Conservation (phyloP, 2,113 vertebrate species). For the Muntiacus reevesi region DNA sequence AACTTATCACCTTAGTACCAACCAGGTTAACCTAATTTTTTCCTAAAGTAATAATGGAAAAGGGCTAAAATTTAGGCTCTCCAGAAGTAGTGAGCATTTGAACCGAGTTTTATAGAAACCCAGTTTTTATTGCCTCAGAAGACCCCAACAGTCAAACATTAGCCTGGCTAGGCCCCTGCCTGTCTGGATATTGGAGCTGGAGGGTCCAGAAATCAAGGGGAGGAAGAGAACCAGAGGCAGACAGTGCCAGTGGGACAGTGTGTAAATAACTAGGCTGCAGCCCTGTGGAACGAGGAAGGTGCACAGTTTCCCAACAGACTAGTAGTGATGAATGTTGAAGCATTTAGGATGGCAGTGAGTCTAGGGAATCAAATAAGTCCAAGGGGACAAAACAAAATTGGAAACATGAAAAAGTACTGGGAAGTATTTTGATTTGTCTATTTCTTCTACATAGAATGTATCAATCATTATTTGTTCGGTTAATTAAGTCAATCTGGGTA, state of each 20-base stretch:
- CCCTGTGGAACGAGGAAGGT: neutral
- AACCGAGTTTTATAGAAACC: neutral
- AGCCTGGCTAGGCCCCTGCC: neutral
- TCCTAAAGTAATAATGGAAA: neutral
- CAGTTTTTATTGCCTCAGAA: slow-evolving; percentile 3
- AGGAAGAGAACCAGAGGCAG: neutral
- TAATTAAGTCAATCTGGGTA: neutral
- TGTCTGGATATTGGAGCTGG: neutral
- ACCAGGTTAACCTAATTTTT: slow-evolving; percentile 6
- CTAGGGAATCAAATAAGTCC: neutral
- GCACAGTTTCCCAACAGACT: neutral
- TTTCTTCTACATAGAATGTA: neutral
- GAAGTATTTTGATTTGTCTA: neutral
- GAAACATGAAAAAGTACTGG: neutral
- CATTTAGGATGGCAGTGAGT: neutral
- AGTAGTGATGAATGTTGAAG: neutral
- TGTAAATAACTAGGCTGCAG: neutral
- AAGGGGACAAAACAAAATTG: neutral
- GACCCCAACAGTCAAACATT: neutral
- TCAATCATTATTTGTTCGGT: neutral
- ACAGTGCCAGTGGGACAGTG: too few relatives aligned
- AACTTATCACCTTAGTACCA: neutral
- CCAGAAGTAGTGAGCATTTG: neutral
- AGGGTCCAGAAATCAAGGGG: neutral
- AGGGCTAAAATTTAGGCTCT: neutral